Conservation (phyloP, 2,113 vertebrate species). For the Hippocampus mohnikei region DNA sequence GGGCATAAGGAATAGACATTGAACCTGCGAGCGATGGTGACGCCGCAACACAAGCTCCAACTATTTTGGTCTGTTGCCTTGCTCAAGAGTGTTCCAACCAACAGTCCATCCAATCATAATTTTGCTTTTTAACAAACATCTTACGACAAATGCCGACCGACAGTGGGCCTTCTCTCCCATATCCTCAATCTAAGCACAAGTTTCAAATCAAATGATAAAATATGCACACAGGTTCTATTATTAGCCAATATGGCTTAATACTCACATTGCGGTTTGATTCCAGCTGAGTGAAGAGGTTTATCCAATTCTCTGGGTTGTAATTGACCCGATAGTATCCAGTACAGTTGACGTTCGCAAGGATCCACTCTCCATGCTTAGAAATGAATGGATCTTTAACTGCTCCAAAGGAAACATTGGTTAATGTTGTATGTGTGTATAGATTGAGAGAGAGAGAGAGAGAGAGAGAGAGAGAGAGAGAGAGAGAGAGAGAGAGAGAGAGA, state of each 20-base stretch:
- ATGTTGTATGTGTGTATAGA: too few species aligned
- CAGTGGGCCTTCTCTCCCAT: neutral
- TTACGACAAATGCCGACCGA: neutral
- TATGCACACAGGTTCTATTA: neutral
- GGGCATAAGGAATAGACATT: neutral
- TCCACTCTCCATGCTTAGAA: slow-evolving; percentile 58
- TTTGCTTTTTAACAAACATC: neutral
- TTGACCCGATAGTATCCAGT: slow-evolving; percentile 87
- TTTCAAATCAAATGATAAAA: neutral
- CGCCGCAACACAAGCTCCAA: neutral
- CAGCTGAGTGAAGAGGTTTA: slow-evolving; percentile 73
- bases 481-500: too few species aligned
- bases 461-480: too few species aligned
- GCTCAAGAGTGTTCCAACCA: neutral
- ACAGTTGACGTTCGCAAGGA: slow-evolving; percentile 81
- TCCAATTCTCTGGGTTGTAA: slow-evolving; percentile 85
- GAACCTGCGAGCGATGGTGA: neutral
- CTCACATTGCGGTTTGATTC: slow-evolving; percentile 45
- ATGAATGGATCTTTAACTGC: slow-evolving; percentile 38
- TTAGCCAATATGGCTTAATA: slow-evolving; percentile 1
- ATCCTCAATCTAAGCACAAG: neutral
- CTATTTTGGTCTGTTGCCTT: neutral
- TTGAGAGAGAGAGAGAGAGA: too few species aligned
- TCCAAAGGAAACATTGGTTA: neutral
- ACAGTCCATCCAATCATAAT: neutral